Evolutionary conservation across 2,888 invertebrate genomes (phyloP).

Genomic region (Leucania comma): DNA sequence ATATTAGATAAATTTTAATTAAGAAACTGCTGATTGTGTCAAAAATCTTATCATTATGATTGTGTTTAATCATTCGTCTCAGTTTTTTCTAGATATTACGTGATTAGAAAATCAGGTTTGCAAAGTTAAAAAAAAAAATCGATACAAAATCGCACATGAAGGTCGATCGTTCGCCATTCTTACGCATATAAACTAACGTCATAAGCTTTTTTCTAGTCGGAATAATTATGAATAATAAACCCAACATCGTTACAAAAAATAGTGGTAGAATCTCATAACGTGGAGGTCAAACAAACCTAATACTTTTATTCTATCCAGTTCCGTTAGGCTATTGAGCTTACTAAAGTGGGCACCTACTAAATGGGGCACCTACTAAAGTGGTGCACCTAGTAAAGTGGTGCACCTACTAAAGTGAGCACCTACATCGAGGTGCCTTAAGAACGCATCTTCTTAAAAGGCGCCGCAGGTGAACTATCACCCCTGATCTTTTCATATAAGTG

Average conservation of each 20-base stretch:
- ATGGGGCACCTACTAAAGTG: not conserved
- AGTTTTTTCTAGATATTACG: conserved; percentile 2
- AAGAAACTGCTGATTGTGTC: too few relatives aligned
- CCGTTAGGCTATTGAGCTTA: too few relatives aligned
- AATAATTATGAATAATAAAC: not conserved
- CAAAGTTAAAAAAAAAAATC: not conserved
- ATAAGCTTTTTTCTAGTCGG: not conserved
- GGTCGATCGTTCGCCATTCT: not conserved
- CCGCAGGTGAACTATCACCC: not conserved
- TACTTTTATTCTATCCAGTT: too few relatives aligned
- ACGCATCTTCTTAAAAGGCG: not conserved
- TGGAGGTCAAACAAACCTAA: too few relatives aligned
- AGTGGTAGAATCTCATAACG: too few relatives aligned
- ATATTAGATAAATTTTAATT: too few relatives aligned
- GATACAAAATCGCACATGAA: not conserved
- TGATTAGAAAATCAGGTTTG: conserved; percentile 1
- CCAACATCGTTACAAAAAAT: not conserved
- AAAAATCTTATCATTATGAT: too few relatives aligned
- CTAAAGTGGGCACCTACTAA: too few relatives aligned
- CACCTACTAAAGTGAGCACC: not conserved
- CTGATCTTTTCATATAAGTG: conserved; percentile 26
- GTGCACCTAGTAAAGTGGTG: too few relatives aligned
- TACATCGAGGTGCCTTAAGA: too few relatives aligned
- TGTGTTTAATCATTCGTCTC: not conserved
- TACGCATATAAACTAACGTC: not conserved